Base-by-base conservation (phyloP, 1,140 invertebrate species). In the Eupeodes corollae region DNA sequence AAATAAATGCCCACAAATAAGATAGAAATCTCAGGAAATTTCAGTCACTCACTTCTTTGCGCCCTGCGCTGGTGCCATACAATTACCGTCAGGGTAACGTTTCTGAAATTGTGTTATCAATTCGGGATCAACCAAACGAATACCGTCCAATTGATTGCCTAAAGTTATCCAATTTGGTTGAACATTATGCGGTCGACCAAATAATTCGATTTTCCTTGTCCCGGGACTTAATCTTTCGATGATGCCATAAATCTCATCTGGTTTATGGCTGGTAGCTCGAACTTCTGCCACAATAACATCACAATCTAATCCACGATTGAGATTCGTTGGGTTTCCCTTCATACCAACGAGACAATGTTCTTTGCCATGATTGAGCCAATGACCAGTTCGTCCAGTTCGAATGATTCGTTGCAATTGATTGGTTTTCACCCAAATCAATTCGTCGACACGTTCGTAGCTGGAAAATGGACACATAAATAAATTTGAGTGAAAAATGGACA, bases 261-360 rank as follows among this genome's bases (percentile, higher is more conserved):
- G 94, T 70, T 98, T 98, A 66, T 98, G 94, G 58, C 89, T 94
- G 0, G 94, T 98, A 5, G 93, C 94, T 42, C 95, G 72, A 0
- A 98, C 94, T 77, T 98, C 95, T 1, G 94, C 92, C 0, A 98
- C 95, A 50, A 98, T 96, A 9, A 98, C 93, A 71, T 98, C 94
- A 69, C 92, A 95, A 69, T 98, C 95, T 10, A 98, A 71, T 0
- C 94, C 92, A 33, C 88, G 76, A 72, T 98, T 98, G 13, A 96
- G 75, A 61, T 88, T 84, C 47, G 84, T 79, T 0, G 91, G 91
- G 71, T 88, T 90, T 0, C 94, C 95, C 70, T 98, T 98, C 79
- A 94, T 91, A 15, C 93, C 93, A 21, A 93, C 92, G 52, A 98
- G 70, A 73, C 95, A 98, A 64, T 98, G 95, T 68, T 98, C 95